phyloP scores from a whole-genome alignment of 2,888 invertebrate genomes.

The Macrophya annulata region DNA sequence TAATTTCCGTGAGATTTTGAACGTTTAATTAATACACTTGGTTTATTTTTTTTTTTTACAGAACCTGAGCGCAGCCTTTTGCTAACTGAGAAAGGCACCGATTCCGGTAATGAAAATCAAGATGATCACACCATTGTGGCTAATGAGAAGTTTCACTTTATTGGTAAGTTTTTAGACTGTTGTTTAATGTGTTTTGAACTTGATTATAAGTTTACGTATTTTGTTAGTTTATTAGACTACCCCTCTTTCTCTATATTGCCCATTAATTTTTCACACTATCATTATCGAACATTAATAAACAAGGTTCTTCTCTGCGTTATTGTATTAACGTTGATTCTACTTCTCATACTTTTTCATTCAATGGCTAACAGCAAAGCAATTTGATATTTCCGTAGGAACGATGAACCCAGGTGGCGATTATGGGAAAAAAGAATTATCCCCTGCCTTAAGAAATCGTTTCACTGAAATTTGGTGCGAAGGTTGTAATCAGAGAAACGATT shows the following conservation, averaged over 20 bases:
- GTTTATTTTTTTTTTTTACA: conserved; percentile 70
- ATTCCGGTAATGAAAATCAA: conserved; percentile 76
- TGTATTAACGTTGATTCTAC: not conserved
- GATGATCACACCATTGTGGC: conserved; percentile 84
- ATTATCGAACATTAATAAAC: too few relatives aligned
- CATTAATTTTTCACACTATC: too few relatives aligned
- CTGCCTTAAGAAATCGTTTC: conserved; percentile 97
- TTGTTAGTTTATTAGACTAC: too few relatives aligned
- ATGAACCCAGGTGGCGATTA: conserved; percentile 99
- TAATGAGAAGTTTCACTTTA: conserved; percentile 89
- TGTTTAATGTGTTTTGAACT: too few relatives aligned
- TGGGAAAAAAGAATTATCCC: conserved; percentile 99
- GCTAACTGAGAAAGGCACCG: conserved; percentile 93
- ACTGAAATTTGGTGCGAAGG: conserved; percentile 99
- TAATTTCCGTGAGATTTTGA: not conserved
- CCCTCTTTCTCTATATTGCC: too few relatives aligned
- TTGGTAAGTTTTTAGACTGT: conserved; percentile 80
- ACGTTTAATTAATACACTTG: not conserved
- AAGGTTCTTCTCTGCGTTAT: not conserved
- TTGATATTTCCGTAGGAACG: conserved; percentile 82
- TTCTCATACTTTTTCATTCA: not conserved
- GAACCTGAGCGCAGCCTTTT: conserved; percentile 96
- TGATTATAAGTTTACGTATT: too few relatives aligned
- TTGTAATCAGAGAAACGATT: conserved; percentile 87
- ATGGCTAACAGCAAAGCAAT: too few relatives aligned